A percentile compares a stretch with the other conserved stretches of the same genome.
Evolutionary conservation across 2,113 vertebrate species (phyloP).

Genomic region (Oxygymnocypris stewartii): DNA sequence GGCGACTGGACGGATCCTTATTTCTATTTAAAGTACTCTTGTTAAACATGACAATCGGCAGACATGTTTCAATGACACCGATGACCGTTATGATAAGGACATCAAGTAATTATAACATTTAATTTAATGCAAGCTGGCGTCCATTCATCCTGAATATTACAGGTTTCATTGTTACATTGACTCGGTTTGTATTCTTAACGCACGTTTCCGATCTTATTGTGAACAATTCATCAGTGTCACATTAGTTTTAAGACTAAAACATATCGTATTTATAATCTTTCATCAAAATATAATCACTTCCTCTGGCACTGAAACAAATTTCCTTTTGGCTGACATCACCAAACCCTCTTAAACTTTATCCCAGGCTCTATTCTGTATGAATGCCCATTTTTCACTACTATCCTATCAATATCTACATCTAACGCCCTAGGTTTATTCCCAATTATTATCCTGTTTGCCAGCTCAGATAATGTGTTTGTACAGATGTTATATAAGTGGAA

Average conservation of each 20-base stretch:
- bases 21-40: not conserved
- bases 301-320: not conserved
- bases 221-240: not conserved
- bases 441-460: not conserved
- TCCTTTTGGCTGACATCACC: not conserved
- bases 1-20: not conserved
- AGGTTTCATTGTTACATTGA: not conserved
- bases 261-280: not conserved
- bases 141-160: not conserved
- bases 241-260: not conserved
- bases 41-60: not conserved
- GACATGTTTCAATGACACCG: not conserved
- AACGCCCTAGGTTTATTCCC: not conserved
- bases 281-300: not conserved
- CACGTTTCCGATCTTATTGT: not conserved
- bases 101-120: not conserved
- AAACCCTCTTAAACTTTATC: not conserved
- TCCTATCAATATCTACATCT: not conserved
- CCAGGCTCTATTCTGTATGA: not conserved
- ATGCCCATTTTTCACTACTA: not conserved
- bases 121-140: not conserved
- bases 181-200: not conserved
- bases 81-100: constrained; percentile 2
- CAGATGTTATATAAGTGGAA: not conserved
- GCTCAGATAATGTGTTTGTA: not conserved